Base-by-base conservation (phyloP, 2,797 vertebrate genomes). In the Sylvilagus floridanus region DNA sequence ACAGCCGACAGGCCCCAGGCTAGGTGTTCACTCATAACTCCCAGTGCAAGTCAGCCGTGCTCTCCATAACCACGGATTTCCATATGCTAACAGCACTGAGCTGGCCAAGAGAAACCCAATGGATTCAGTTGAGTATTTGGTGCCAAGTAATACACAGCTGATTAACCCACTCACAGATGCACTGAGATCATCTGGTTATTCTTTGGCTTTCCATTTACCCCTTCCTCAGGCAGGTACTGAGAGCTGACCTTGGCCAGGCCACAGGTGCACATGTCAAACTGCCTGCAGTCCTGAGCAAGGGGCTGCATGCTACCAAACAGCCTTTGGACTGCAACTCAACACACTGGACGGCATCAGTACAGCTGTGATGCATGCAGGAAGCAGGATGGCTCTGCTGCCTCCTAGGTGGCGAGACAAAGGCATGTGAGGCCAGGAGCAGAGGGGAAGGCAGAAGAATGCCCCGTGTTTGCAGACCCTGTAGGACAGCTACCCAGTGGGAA, bases 111-210 rank as follows among this genome's bases (percentile, higher is more conserved):
- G 63, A 92, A 97, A 95, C 91, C 75, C 30, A 35, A 72, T 32
- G 86, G 71, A 81, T 94, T 72, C 73, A 85, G 92, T 84, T 95
- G 77, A 76, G 60, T 57, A 30, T 88, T 24, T 71, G 68, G 72
- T 93, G 96, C 96, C 96, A 97, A 97, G 96, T 86, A 88, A 76
- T 8, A 93, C 95, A 90, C 96, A 95, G 84, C 79, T 94, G 86
- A 95, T 96, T 93, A 96, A 94, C 62, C 92, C 71, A 93, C 93
- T 85, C 90, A 89, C 93, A 96, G 88, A 93, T 17, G 96, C 93
- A 90, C 73, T 97, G 60, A 97, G 93, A 95, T 95, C 96, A 62
- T 54, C 65, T 11, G 66, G 79, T 63, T 68, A 10, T 37, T 76
- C 63, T 72, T 79, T 16, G 30, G 32, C 35, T 75, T 75, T 93